phyloP scores from a whole-genome alignment of 2,113 vertebrate genomes.

The Corapipo altera region DNA sequence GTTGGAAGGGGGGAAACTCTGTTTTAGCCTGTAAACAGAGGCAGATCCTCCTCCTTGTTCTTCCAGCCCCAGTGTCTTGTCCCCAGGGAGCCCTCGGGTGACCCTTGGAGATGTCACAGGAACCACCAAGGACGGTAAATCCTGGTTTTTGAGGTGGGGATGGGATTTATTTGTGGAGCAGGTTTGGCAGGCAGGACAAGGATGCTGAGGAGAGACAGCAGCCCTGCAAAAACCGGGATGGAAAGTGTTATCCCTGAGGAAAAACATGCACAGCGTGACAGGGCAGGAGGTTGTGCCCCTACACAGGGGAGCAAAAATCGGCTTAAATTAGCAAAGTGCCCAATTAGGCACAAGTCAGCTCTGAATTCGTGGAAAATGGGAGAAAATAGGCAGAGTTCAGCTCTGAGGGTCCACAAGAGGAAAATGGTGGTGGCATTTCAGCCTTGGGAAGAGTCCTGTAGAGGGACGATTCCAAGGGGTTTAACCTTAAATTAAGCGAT shows the following conservation, averaged over 20 bases:
- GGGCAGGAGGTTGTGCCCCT: neutral
- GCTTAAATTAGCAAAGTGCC: neutral
- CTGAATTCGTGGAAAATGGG: neutral
- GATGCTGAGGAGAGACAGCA: fast-evolving
- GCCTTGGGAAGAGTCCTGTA: neutral
- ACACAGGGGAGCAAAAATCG: fast-evolving
- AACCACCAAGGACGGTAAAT: neutral
- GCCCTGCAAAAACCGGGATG: neutral
- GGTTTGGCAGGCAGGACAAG: fast-evolving
- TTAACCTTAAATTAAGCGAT: neutral
- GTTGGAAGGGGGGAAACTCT: fast-evolving
- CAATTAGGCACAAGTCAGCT: neutral
- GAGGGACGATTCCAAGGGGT: neutral
- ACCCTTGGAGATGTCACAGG: fast-evolving
- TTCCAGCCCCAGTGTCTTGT: neutral
- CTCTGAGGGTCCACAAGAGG: neutral
- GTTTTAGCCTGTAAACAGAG: neutral
- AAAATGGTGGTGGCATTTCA: neutral
- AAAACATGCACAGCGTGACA: neutral
- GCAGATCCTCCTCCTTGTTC: neutral
- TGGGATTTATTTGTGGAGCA: neutral
- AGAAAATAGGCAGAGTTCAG: neutral
- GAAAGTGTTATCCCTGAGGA: neutral
- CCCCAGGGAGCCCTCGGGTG: neutral
- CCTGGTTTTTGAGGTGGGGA: neutral